Conservation (phyloP, 2,888 invertebrate species). For the Apocheima hispidaria region DNA sequence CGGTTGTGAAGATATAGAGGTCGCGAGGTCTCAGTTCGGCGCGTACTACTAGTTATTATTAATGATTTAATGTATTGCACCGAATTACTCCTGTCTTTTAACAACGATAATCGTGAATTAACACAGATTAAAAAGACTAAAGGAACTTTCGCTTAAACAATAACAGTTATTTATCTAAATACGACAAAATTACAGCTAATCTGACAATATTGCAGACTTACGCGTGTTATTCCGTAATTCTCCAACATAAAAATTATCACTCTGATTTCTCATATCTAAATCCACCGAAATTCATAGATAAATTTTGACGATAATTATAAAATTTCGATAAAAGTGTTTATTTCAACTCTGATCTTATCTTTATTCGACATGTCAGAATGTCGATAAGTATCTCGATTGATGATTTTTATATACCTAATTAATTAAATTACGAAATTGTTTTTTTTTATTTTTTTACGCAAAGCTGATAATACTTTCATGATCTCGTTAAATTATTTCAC, state of each 20-base stretch:
- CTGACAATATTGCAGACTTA: slow-evolving; percentile 57
- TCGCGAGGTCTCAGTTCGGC: too few species aligned
- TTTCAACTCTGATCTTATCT: slow-evolving; percentile 27
- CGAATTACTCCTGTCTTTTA: neutral
- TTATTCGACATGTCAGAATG: slow-evolving; percentile 48
- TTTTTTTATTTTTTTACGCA: slow-evolving; percentile 32
- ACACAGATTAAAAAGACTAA: slow-evolving; percentile 16
- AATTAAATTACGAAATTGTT: slow-evolving; percentile 55
- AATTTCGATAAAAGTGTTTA: slow-evolving; percentile 28
- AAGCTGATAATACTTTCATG: slow-evolving; percentile 9
- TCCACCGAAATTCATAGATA: slow-evolving; percentile 27
- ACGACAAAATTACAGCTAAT: slow-evolving; percentile 48
- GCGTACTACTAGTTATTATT: too few species aligned
- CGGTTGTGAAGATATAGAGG: too few species aligned
- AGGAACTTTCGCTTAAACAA: slow-evolving; percentile 10
- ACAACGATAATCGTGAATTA: neutral
- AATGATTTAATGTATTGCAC: too few species aligned
- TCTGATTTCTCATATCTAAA: slow-evolving; percentile 34
- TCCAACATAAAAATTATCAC: slow-evolving; percentile 23
- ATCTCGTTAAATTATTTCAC: neutral
- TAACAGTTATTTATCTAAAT: slow-evolving; percentile 34
- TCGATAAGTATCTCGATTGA: slow-evolving; percentile 56
- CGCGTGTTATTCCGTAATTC: slow-evolving; percentile 50
- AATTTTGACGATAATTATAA: slow-evolving; percentile 17
- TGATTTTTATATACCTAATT: slow-evolving; percentile 53